Evolutionary conservation across 2,888 invertebrate species (phyloP).

Genomic region (Synergus japonicus): DNA sequence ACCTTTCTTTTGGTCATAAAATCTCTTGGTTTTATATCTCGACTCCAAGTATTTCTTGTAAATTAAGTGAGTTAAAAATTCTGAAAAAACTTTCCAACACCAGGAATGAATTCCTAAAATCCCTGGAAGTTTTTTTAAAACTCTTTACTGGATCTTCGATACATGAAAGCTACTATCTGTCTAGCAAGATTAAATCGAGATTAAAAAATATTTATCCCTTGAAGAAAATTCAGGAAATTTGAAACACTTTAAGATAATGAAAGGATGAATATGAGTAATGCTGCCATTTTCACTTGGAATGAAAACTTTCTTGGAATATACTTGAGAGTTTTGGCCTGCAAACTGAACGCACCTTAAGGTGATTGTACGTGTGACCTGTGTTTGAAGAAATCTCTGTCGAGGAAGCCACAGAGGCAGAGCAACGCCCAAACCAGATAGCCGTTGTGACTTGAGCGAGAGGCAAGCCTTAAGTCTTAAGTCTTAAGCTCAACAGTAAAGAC

Average conservation of each 20-base stretch:
- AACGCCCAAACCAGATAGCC: conserved; percentile 59
- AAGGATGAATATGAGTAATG: not conserved
- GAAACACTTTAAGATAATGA: not conserved
- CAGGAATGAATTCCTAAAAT: conserved; percentile 20
- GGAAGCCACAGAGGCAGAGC: conserved; percentile 51
- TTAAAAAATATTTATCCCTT: not conserved
- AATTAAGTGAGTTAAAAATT: conserved; percentile 25
- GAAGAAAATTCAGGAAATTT: not conserved
- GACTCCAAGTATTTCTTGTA: not conserved
- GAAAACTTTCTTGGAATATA: not conserved
- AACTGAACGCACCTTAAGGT: conserved; percentile 3
- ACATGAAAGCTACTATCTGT: not conserved
- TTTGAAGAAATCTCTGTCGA: conserved; percentile 45
- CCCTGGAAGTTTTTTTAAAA: conserved; percentile 25
- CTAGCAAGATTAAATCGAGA: not conserved
- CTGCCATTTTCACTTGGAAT: not conserved
- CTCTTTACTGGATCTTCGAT: not conserved
- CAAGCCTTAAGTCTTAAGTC: conserved; percentile 4
- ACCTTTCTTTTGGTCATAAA: conserved; percentile 38
- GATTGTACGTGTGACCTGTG: conserved; percentile 19
- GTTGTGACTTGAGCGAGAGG: conserved; percentile 45
- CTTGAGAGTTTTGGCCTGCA: conserved; percentile 1
- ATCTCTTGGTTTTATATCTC: conserved; percentile 16
- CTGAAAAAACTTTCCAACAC: not conserved
- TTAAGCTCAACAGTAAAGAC: conserved; percentile 5